Evolutionary conservation across 2,888 invertebrate genomes (phyloP), one percentile per base, ranked within the genome.

Genomic region (Synergus itoensis): DNA sequence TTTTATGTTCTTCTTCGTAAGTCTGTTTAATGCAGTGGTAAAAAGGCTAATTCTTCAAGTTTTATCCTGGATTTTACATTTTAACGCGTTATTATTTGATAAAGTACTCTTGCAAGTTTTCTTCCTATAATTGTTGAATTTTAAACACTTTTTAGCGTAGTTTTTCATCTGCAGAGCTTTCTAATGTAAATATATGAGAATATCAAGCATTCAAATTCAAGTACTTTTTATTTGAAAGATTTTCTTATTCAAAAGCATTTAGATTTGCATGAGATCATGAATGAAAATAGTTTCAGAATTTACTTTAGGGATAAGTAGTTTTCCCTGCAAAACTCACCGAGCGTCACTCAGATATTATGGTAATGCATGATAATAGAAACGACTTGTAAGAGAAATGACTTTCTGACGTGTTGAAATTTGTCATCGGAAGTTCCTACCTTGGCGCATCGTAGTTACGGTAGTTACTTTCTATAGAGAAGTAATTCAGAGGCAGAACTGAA

Each of bases 331-430:
- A 64, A 64, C 7, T 36, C 41, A 65, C 18, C 12, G 9, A 65
- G 40, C 64, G 36, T 41, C 64, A 60, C 60, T 60, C n/a, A 60
- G 62, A 62, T 36, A 63, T 63, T 63, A 63, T 63, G 63, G 36
- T 63, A 63, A 63, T 63, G 21, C 28, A 36, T 36, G 28, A 36
- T 36, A 36, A 36, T 36, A 36, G 36, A 36, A 36, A 36, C 36
- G 36, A 36, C 36, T 36, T 36, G 36, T 36, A 63, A 63, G 45
- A 67, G 21, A 67, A 67, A 67, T 48, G 48, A 69, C 69, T 45
- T 69, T 69, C 16, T 69, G 69, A 48, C 45, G 69, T 48, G 28
- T 69, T 28, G 48, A 45, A 69, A 69, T 45, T 69, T 48, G 67
- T 67, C 67, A 45, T 67, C 43, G 67, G 67, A 67, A 45, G 45